Percentiles rank a stretch among this genome's conserved stretches.
Evolutionary conservation across 2,113 vertebrate genomes (phyloP).

Genomic region (Phyllostomus hastatus): DNA sequence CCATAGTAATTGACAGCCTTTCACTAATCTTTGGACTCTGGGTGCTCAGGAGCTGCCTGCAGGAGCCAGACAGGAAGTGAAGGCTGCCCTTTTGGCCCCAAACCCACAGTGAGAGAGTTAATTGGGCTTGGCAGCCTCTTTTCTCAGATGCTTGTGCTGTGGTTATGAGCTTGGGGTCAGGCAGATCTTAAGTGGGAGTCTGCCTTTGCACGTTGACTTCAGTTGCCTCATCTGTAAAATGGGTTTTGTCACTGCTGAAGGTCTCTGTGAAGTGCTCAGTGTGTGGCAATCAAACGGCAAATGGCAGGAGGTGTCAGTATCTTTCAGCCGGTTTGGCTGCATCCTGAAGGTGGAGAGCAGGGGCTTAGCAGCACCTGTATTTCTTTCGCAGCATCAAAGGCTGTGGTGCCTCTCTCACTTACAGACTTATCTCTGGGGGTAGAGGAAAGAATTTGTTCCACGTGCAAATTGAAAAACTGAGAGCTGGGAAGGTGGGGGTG

Average conservation of each 20-base stretch:
- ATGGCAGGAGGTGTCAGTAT: not conserved
- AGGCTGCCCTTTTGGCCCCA: not conserved
- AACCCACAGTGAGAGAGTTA: not conserved
- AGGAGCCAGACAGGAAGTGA: not conserved
- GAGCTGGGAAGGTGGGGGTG: not conserved
- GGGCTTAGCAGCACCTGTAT: not conserved
- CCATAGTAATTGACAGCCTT: not conserved
- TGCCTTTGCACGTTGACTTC: not conserved
- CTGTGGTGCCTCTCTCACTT: not conserved
- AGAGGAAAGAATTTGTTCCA: not conserved
- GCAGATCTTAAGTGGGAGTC: not conserved
- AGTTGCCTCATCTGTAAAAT: not conserved
- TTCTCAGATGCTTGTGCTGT: not conserved
- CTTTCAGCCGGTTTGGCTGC: not conserved
- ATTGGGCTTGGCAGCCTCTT: not conserved
- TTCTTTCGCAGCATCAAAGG: not conserved
- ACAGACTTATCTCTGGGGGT: not conserved
- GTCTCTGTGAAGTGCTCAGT: not conserved
- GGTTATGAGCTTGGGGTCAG: not conserved
- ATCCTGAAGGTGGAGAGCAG: not conserved
- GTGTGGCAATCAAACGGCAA: not conserved
- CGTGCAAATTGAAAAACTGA: not conserved
- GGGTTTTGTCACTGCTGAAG: not conserved
- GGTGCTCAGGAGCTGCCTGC: not conserved
- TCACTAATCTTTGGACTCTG: constrained; percentile 40